Percentiles rank a stretch among this genome's conserved stretches.
phyloP scores from a whole-genome alignment of 1,140 invertebrate genomes.

The Cheumatopsyche charites region DNA sequence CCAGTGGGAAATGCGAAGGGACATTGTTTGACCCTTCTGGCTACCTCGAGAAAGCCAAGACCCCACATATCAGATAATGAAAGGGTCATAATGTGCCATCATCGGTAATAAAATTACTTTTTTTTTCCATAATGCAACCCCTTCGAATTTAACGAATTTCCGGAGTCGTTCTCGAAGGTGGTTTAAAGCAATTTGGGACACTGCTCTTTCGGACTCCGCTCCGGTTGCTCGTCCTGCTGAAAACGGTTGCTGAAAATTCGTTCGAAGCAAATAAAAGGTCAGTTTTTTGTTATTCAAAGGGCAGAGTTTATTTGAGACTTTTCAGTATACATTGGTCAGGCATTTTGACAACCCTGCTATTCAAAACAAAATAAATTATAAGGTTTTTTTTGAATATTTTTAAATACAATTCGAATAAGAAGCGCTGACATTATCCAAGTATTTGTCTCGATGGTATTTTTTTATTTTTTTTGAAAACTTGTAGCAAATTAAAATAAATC shows the following conservation, averaged over 20 bases:
- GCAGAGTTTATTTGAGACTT: not conserved
- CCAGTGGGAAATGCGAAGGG: constrained; percentile 47
- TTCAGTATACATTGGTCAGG: not conserved
- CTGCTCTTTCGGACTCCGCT: not conserved
- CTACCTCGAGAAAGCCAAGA: constrained; percentile 21
- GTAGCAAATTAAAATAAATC: constrained; percentile 26
- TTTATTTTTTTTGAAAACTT: not conserved
- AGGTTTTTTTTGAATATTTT: constrained; percentile 2
- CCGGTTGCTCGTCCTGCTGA: not conserved
- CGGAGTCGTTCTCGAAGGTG: constrained; percentile 24
- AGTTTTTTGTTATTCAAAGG: constrained; percentile 12
- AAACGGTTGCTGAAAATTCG: constrained; percentile 1
- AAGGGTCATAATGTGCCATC: not conserved
- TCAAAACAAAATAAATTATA: constrained; percentile 11
- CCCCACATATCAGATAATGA: constrained; percentile 8
- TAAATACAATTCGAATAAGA: constrained; percentile 17
- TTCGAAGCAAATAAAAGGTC: constrained; percentile 23
- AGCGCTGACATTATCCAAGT: constrained; percentile 2
- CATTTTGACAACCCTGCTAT: not conserved
- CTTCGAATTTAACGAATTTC: constrained; percentile 46
- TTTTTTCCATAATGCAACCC: constrained; percentile 41
- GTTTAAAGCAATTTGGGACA: not conserved
- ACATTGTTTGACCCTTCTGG: constrained; percentile 6
- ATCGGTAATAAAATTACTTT: not conserved
- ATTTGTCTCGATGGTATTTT: no score